Base-by-base conservation (phyloP, 1,140 invertebrate genomes). In the Hestina assimilis region DNA sequence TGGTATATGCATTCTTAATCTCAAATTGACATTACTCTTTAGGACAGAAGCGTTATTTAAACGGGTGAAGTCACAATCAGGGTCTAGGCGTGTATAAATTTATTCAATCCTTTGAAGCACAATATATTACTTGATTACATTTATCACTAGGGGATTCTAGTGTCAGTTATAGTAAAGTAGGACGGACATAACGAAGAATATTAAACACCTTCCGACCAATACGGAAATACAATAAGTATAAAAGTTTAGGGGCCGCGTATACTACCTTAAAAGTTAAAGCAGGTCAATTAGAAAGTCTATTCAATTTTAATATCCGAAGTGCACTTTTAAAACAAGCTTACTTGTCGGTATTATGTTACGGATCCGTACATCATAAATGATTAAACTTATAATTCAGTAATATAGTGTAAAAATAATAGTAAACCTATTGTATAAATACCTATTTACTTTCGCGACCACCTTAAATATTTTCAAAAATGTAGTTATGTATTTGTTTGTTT, bases 261-360 rank as follows among this genome's bases (percentile, higher is more conserved):
- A 54, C 54, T 67, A 55, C 70, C 70, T 65, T 77, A 59, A 70
- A 53, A 74, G 51, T 28, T 38, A 33, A 63, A 70, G 61, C 68
- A 50, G 68, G 62, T 62, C 66, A 59, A 72, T 69, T 80, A 76
- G 78, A 79, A 76, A 81, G 76, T 38, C 29, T 79, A 42, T 58
- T 60, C 54, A 31, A 46, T 50, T 45, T 47, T 40, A 59, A 55
- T 59, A 63, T 42, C 19, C 33, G 19, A 38, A 62, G 51, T 50
- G 17, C 15, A 29, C 15, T 14, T 58, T 42, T 17, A 17, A 17
- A 23, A 31, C 29, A 11, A 28, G 11, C 35, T 42, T 26, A 52
- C 7, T 15, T 52, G 35, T 29, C 15, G 12, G 26, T 11, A 21
- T 29, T 29, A 52, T 15, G 50, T 15, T 11, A 12, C 4, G 45